Base-by-base conservation (phyloP, 2,113 vertebrate genomes). In the Odocoileus hemionus region DNA sequence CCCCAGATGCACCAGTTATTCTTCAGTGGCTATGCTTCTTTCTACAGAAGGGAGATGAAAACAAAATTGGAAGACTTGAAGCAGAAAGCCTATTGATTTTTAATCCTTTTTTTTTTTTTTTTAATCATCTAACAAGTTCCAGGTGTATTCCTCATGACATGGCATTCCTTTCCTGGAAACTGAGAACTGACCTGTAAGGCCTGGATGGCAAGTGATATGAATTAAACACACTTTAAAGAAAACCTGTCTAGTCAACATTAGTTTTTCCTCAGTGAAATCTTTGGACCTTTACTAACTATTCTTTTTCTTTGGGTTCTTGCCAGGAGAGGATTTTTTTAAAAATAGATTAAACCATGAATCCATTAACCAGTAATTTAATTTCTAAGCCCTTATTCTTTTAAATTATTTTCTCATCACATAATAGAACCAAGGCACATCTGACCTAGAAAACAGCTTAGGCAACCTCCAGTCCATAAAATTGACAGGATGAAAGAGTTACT, bases 41-140 rank as follows among this genome's bases (percentile, higher is more conserved):
- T 91, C 89, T 92, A 33, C 30, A 74, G 60, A 96, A 61, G 61
- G 57, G 82, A 78, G 88, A 86, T 90, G 82, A 94, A 97, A 96
- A 95, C 60, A 79, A 96, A 96, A 97, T 93, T 83, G 94, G 97
- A 96, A 93, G 92, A 96, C n/a, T 39, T 95, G 94, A 97, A 98
- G 96, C 96, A 97, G 97, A 98, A 98, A 97, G 78, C 55, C 82
- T 95, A 98, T 96, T 96, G 97, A 97, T 91, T 97, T 98, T 94
- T 97, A 96, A 97, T 97, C 91, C 83, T 93, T 98, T 97, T 74
- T 23, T 67, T 61, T 1, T 19, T 9, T 21, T 67, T 97, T 89
- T 83, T n/a, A n/a, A 96, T 96, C 86, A 96, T 96, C 91, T 39
- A 83, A 83, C 94, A 95, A 96, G 91, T 96, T 97, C 94, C 94